These are phyloP conservation scores for Monoplex corrugatus DNA, from an alignment of 2,888 invertebrate species.

Conservation along the genomic window DNA sequence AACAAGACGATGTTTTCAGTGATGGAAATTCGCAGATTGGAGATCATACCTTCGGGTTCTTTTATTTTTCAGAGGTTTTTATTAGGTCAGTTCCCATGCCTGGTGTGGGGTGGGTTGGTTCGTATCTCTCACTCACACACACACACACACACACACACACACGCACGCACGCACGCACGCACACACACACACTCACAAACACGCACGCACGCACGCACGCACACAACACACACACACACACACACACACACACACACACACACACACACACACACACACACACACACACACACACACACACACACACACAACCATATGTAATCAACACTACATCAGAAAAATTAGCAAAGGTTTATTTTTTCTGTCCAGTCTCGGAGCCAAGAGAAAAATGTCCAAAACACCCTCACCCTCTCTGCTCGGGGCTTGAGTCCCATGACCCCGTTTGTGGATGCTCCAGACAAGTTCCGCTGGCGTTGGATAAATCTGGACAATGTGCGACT, in stretches of 20 bases:
- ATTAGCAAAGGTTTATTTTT: not conserved
- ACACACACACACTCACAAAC: not conserved
- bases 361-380: constrained; percentile 62
- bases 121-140: too few species aligned
- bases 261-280: not conserved
- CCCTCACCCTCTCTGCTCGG: constrained; percentile 75
- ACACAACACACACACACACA: not conserved
- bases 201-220: not conserved
- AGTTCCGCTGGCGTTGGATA: constrained; percentile 79
- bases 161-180: not conserved
- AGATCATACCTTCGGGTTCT: too few species aligned
- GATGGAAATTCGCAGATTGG: too few species aligned
- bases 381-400: constrained; percentile 70
- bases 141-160: too few species aligned
- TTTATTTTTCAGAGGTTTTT: too few species aligned
- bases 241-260: not conserved
- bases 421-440: constrained; percentile 81
- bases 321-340: not conserved
- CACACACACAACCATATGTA: not conserved
- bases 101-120: too few species aligned
- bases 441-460: constrained; percentile 80
- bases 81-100: too few species aligned
- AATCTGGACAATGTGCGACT: constrained; percentile 75
- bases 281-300: not conserved
- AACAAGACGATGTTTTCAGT: too few species aligned